Conservation (phyloP, 2,797 vertebrate genomes). For the Phalanger gymnotis region DNA sequence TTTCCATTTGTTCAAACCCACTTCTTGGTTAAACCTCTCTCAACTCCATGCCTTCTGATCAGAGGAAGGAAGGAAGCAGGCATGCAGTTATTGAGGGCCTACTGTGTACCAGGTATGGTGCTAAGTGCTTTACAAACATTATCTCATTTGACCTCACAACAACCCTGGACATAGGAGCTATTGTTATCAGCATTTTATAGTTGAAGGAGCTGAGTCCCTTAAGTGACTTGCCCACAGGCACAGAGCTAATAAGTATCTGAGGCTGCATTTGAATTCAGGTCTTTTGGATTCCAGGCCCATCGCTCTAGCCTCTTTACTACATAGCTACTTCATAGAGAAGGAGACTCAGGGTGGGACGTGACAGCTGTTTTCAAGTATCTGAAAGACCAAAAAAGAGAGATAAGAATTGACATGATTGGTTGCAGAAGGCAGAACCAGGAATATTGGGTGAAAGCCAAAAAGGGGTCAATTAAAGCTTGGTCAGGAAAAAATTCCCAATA, state of each 20-base stretch:
- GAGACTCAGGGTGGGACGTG: neutral
- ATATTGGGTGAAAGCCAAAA: neutral
- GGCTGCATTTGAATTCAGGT: neutral
- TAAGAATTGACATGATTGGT: neutral
- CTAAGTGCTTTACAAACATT: neutral
- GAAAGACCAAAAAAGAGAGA: neutral
- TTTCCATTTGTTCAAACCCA: neutral
- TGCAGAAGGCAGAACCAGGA: neutral
- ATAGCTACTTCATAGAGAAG: neutral
- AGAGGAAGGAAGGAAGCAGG: neutral
- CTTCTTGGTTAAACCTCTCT: neutral
- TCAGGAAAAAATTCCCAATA: neutral
- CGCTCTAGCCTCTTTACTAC: neutral
- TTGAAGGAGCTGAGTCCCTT: neutral
- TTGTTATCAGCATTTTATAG: neutral
- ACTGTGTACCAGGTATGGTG: neutral
- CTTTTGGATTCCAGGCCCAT: neutral
- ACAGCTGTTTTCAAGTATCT: neutral
- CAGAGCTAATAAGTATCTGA: neutral
- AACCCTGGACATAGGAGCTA: neutral
- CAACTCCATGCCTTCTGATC: neutral
- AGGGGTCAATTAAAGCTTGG: neutral
- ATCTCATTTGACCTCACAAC: neutral
- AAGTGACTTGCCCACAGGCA: neutral
- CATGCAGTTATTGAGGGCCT: neutral